phyloP scores from a whole-genome alignment of 2,888 invertebrate species.

The Lycaena phlaeas region DNA sequence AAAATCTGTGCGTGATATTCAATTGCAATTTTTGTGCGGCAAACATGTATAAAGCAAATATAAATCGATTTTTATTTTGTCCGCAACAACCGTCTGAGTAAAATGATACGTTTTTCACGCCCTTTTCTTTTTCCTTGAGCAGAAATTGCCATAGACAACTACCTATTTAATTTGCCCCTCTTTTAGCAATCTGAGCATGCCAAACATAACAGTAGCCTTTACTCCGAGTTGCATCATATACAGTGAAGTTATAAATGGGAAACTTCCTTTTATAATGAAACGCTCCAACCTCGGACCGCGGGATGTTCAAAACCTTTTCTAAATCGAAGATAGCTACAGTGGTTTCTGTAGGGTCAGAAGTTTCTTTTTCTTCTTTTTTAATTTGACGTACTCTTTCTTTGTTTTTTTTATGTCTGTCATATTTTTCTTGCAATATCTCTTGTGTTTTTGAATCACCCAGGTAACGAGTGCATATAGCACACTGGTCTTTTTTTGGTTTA shows the following conservation, averaged over 20 bases:
- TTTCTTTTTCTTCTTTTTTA: slow-evolving; percentile 1
- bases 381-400: not conserved
- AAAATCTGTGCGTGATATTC: slow-evolving; percentile 1
- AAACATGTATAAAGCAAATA: not conserved
- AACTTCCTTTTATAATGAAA: slow-evolving; percentile 5
- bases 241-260: slow-evolving; percentile 3
- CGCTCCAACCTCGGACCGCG: not conserved
- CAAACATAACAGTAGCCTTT: slow-evolving; percentile 1
- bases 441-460: not conserved
- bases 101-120: not conserved
- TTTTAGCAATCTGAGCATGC: too few species aligned
- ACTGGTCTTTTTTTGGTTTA: slow-evolving; percentile 24
- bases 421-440: not conserved
- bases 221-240: not conserved
- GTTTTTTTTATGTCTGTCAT: not conserved
- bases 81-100: not conserved
- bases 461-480: slow-evolving; percentile 2
- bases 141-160: too few species aligned
- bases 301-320: slow-evolving; percentile 4
- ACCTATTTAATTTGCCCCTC: too few species aligned
- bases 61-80: slow-evolving; percentile 1
- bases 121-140: not conserved
- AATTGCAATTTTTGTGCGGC: not conserved
- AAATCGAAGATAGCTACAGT: slow-evolving; percentile 7
- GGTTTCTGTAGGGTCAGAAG: not conserved